Percentiles rank a stretch among this genome's conserved stretches.
These are phyloP conservation scores for Anthrax anthrax DNA, from an alignment of 2,888 invertebrate species.

Conservation along the genomic window DNA sequence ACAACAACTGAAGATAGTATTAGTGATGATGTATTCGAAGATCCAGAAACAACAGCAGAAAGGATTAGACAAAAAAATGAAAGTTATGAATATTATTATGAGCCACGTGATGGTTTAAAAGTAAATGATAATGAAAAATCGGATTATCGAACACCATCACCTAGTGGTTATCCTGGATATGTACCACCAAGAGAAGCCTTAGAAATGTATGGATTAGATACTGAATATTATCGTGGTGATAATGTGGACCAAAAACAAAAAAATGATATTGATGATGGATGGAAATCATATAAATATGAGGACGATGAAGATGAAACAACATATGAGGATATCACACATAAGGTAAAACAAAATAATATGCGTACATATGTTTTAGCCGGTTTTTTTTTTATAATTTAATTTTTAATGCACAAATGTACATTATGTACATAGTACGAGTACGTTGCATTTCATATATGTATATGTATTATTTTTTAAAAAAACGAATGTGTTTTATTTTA, in stretches of 20 bases:
- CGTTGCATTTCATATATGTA: too few species aligned
- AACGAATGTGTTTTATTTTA: too few species aligned
- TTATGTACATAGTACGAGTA: too few species aligned
- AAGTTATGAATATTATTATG: constrained; percentile 16
- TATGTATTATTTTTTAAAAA: too few species aligned
- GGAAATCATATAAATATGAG: constrained; percentile 33
- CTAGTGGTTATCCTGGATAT: constrained; percentile 70
- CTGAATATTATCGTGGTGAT: constrained; percentile 13
- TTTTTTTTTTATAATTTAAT: too few species aligned
- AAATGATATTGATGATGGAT: constrained; percentile 24
- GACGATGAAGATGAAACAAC: constrained; percentile 24
- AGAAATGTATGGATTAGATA: constrained; percentile 36
- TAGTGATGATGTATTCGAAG: constrained; percentile 74
- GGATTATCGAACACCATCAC: constrained; percentile 41
- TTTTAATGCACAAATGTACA: too few species aligned
- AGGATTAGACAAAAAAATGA: constrained; percentile 23
- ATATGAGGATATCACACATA: constrained; percentile 45
- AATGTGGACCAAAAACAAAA: constrained; percentile 20
- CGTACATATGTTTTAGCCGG: too few species aligned
- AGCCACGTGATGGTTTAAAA: neutral
- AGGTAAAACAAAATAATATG: too few species aligned
- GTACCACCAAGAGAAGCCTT: constrained; percentile 56
- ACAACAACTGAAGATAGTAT: constrained; percentile 59
- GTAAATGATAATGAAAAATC: constrained; percentile 13
- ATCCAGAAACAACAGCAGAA: constrained; percentile 36